Base-by-base conservation (phyloP, 2,888 invertebrate species). In the Alloscopus bannaensis region DNA sequence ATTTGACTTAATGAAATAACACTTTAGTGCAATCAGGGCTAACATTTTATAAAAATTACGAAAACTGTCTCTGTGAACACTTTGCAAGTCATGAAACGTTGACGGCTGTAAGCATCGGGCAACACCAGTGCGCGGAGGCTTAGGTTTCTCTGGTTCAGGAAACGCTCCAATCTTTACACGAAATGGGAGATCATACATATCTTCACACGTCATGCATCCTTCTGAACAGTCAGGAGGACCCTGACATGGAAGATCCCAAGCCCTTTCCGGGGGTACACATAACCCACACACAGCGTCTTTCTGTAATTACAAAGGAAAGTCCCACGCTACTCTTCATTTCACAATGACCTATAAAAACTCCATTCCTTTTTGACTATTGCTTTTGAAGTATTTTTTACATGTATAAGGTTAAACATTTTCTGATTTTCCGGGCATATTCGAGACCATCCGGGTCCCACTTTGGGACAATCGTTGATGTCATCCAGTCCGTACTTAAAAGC, bases 131-230 rank as follows among this genome's bases (percentile, higher is more conserved):
- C 62, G 31, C 2, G 71, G 62, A 20, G 50, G 20, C 8, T 22
- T 22, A 11, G 24, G 24, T 64, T 26, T 52, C 20, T 70, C 42
- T 0, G 26, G 18, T 3, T 69, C 59, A 2, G 62, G 40, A 6
- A 16, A 72, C 3, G 31, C 26, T 16, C 62, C 64, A 11, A 72
- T 64, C 40, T 52, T 64, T 3, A 72, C 72, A 1, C 72, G 36
- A 40, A 72, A 72, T 20, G 72, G 72, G 16, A 72, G 36, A 13
- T 72, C 72, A 64, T 64, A 72, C 72, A 64, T 62, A 50, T 72
- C 64, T 28, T 62, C 62, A 16, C 28, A 45, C 1, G 42, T 40
- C 11, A 22, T 2, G 18, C 31, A 13, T 28, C 45, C 42, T 1
- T 60, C 70, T 11, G 11, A 8, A 24, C 70, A 60, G 2, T 60